Evolutionary conservation across 2,797 vertebrate species (phyloP), one percentile per base, ranked within the genome.

Genomic region (Miichthys miiuy): DNA sequence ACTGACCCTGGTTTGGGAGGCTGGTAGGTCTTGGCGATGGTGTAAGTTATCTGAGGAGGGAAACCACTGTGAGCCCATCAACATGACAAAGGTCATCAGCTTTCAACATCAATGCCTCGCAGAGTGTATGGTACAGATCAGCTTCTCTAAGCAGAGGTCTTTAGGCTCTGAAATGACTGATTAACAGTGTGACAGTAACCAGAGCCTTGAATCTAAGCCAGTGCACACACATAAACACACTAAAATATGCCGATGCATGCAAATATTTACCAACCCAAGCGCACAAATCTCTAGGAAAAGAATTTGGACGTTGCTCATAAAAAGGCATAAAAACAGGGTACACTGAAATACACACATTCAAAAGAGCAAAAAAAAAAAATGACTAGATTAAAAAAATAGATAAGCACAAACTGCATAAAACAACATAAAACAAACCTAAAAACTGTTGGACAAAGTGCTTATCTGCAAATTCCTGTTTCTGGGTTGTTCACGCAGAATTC

Each of bases 1-100:
- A 96, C 85, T 0, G 94, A 92, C 0, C 93, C 95, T 1, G 94
- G 93, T 81, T 95, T 96, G 64, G 92, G 90, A 44, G 96, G 96
- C 91, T 96, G 96, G 92, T 96, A 96, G 52, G 95, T 95, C 91
- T 94, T 96, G 79, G 95, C 95, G 64, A 96, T 96, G 89, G 93
- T 93, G 88, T 95, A 94, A 14, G 95, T 96, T 51, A 96, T 96
- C 96, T 96, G 92, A 88, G 82, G 90, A 89, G 75, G 67, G 77
- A 87, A 73, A 86, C 58, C 54, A 78, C 72, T 88, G 81, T 3
- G 50, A 79, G 75, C 25, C 21, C 68, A 81, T 86, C 75, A 84
- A 69, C 83, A 79, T 81, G 81, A 86, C 85, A 85, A 87, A 80
- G 74, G 82, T 88, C 71, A 69, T 87, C 77, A 18, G 52, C 80